Percentiles rank a stretch among this genome's conserved stretches.
phyloP scores from a whole-genome alignment of 2,888 invertebrate genomes.

The Cosmorhoe ocellata region DNA sequence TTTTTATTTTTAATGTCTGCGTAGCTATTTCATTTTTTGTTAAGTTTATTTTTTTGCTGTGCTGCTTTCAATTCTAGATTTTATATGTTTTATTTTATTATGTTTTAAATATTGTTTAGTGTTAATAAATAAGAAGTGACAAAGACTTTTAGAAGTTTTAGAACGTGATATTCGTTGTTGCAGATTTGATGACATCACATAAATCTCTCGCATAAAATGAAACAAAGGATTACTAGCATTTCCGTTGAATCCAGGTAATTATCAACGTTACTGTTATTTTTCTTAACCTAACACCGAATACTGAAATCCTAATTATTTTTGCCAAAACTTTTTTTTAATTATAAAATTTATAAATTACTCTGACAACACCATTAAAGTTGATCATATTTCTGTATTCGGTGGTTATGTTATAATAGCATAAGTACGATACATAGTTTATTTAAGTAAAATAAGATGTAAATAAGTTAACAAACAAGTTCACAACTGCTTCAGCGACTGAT shows the following conservation, averaged over 20 bases:
- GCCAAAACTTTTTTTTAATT: no score
- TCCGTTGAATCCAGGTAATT: constrained; percentile 17
- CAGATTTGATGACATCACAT: constrained; percentile 36
- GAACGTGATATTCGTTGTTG: constrained; percentile 51
- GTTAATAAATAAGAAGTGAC: no score
- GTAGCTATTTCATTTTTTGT: constrained; percentile 31
- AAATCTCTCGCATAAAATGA: neutral
- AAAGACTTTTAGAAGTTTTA: constrained; percentile 31
- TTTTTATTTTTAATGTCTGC: constrained; percentile 19
- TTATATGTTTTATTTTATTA: constrained; percentile 19
- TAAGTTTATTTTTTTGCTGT: constrained; percentile 33
- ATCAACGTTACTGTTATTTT: neutral
- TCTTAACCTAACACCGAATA: neutral
- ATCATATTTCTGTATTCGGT: constrained; percentile 2
- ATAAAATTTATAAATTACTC: no score
- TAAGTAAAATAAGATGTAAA: constrained; percentile 12
- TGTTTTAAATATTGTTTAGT: neutral
- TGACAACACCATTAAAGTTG: no score
- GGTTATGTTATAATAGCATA: neutral
- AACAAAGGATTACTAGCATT: neutral
- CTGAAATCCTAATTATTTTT: neutral
- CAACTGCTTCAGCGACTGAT: constrained; percentile 8
- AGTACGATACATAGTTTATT: constrained; percentile 6
- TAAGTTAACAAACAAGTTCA: no score
- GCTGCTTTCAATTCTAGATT: constrained; percentile 39